Evolutionary conservation across 2,113 vertebrate genomes (phyloP).

Genomic region (Thymallus thymallus): DNA sequence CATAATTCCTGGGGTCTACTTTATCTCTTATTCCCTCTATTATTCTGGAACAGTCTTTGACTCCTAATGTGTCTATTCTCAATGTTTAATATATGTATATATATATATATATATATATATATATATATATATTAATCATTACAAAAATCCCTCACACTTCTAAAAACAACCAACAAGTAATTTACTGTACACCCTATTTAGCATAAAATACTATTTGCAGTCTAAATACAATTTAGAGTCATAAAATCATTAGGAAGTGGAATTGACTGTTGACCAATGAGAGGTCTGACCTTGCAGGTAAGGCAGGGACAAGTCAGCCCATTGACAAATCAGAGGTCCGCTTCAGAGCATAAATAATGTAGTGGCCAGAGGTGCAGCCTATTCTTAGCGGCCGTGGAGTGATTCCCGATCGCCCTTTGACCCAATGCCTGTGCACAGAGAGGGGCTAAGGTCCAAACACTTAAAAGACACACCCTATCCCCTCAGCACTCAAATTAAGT

Average conservation of each 20-base stretch:
- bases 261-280: neutral
- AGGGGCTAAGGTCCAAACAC: too few relatives aligned
- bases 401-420: conserved; percentile 34
- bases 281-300: conserved; percentile 13
- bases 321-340: conserved; percentile 23
- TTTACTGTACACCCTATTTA: conserved; percentile 25
- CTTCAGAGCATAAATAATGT: conserved; percentile 24
- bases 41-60: conserved; percentile 70
- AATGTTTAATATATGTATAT: too few relatives aligned
- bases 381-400: conserved; percentile 38
- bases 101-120: too few relatives aligned
- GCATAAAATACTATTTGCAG: neutral
- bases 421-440: conserved; percentile 15
- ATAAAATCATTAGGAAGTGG: neutral
- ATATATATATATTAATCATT: too few relatives aligned
- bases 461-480: too few relatives aligned
- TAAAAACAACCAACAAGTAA: conserved; percentile 44
- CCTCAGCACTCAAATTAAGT: too few relatives aligned
- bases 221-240: neutral
- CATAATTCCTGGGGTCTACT: too few relatives aligned
- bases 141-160: conserved; percentile 60
- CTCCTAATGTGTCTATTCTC: conserved; percentile 73
- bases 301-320: conserved; percentile 23
- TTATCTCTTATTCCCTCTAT: conserved; percentile 72
- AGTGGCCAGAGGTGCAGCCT: conserved; percentile 20